These are phyloP conservation scores for Psophia crepitans DNA, from an alignment of 2,113 vertebrate genomes.

Conservation along the genomic window DNA sequence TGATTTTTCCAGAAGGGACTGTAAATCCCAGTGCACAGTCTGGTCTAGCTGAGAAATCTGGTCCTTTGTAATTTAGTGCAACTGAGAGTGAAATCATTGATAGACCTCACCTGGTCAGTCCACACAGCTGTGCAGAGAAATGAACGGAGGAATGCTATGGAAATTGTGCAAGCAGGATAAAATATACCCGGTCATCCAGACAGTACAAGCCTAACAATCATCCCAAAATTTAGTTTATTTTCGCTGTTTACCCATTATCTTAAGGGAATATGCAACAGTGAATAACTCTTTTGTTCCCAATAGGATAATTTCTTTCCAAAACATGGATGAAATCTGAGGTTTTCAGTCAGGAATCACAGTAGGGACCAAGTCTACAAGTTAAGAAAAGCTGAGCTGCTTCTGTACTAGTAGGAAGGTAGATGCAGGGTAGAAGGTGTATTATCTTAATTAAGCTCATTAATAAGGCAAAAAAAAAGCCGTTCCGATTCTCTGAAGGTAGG, in stretches of 20 bases:
- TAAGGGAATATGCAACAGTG: not conserved
- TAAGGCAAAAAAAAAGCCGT: not conserved
- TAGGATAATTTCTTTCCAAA: not conserved
- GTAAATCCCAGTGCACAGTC: not conserved
- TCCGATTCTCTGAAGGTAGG: not conserved
- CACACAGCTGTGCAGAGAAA: not conserved
- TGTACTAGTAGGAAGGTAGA: not conserved
- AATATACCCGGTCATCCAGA: not conserved
- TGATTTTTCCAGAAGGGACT: slow-evolving; percentile 40
- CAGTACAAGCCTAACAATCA: not conserved
- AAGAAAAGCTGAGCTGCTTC: not conserved
- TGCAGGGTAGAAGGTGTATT: not conserved
- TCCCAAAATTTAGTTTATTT: not conserved
- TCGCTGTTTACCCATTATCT: not conserved
- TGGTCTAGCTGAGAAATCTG: not conserved
- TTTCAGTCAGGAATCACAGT: not conserved
- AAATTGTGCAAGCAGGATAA: not conserved
- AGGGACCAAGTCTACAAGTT: not conserved
- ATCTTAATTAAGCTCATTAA: not conserved
- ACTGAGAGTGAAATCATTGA: not conserved
- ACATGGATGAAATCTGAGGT: not conserved
- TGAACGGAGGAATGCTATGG: not conserved
- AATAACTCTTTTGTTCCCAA: not conserved
- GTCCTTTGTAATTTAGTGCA: slow-evolving; percentile 1
- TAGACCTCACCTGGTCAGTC: not conserved